Evolutionary conservation across 2,888 invertebrate species (phyloP).

Genomic region (Heliconius aoede): DNA sequence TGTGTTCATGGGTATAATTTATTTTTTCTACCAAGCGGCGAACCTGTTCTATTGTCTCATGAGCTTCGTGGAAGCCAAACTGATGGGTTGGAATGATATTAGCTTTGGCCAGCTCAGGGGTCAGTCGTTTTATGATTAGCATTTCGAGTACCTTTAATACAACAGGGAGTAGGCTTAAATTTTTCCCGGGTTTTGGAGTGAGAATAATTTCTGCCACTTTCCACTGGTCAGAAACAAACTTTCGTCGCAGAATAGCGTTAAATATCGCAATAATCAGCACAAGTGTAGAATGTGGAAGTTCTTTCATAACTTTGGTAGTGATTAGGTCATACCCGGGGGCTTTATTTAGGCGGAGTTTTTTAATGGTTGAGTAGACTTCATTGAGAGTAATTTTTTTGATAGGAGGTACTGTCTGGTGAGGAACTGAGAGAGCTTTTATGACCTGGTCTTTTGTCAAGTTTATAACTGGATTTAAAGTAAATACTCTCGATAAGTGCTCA

Average conservation of each 20-base stretch:
- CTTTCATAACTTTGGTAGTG: background rate
- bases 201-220: background rate
- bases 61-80: background rate
- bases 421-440: background rate
- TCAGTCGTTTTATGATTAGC: background rate
- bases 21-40: background rate
- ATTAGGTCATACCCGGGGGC: background rate
- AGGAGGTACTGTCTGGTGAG: background rate
- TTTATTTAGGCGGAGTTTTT: too few species aligned
- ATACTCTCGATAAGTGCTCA: background rate
- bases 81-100: background rate
- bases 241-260: background rate
- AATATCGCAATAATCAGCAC: background rate
- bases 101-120: background rate
- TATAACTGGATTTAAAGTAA: background rate
- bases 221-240: background rate
- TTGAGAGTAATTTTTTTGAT: background rate
- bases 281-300: background rate
- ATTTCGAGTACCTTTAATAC: background rate
- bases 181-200: background rate
- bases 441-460: background rate
- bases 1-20: background rate
- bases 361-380: background rate
- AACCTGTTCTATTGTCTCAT: background rate
- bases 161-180: background rate